Conservation (phyloP, 2,797 vertebrate genomes). For the Smutsia temminckii region DNA sequence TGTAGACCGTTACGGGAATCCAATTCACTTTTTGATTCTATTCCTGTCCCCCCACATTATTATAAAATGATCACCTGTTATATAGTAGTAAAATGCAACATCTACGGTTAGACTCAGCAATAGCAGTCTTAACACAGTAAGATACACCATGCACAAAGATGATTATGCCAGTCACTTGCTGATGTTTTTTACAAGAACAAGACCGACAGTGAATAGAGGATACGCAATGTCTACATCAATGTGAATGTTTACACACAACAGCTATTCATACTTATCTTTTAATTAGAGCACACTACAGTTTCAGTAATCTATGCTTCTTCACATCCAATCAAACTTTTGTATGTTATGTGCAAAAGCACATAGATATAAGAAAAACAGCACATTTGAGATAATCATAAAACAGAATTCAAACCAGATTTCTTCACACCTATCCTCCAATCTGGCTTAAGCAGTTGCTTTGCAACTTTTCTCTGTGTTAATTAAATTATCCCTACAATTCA, state of each 20-base stretch:
- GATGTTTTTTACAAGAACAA: neutral
- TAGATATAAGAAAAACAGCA: neutral
- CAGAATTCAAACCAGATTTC: neutral
- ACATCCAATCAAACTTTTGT: neutral
- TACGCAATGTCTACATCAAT: neutral
- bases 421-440: neutral
- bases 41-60: neutral
- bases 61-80: neutral
- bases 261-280: neutral
- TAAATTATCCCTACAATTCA: neutral
- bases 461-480: neutral
- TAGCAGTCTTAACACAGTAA: neutral
- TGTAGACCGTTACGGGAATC: neutral
- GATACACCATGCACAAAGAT: neutral
- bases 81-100: neutral
- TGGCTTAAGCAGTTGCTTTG: neutral
- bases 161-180: too few species aligned
- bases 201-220: neutral
- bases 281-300: neutral
- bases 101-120: neutral
- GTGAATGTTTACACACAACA: too few species aligned
- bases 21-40: neutral
- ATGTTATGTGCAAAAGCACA: neutral
- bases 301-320: neutral
- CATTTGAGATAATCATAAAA: neutral